Base-by-base conservation (phyloP, 2,888 invertebrate genomes). In the Drosophila lacicola region DNA sequence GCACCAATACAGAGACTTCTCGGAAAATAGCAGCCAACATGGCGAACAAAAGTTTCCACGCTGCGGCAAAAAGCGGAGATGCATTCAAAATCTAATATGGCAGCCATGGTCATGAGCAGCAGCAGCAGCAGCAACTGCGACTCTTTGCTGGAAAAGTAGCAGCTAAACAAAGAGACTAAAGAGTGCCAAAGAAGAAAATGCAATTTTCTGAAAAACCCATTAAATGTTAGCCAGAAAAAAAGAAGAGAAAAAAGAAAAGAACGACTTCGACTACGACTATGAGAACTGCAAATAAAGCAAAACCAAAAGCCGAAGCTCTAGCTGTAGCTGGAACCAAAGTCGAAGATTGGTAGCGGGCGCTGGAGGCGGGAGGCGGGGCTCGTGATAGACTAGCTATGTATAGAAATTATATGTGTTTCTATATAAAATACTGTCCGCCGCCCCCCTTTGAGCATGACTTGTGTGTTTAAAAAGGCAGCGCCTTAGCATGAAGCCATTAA, bases 181-280 rank as follows among this genome's bases (percentile, higher is more conserved):
- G 85, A 82, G 89, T 88, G 82, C 80, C 88, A 84, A 89, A 89
- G 85, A 85, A 89, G 90, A 90, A 89, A 89, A 90, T 89, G 90
- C 90, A 89, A 89, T 89, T 89, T 89, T 89, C 90, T 90, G 82
- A 86, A 90, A 89, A 90, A 88, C 90, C 90, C 88, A 90, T 89
- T 89, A 90, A 90, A 90, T 88, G 88, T 79, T 88, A 79, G 87
- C 89, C 88, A 79, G 77, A 61, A 77, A 75, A 75, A 84, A 76
- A 55, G 25, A 61, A 56, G 58, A 63, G 62, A 51, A 55, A 51
- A 25, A 45, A n/a, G 19, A 5, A 50, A 19, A 50, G 56, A 41
- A 41, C 21, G 57, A 50, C 54, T 46, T 55, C 42, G 49, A 36
- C 50, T 41, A 42, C 58, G 39, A 62, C 53, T 74, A 25, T 58